These are phyloP conservation scores for Australoheros scitulus DNA, from an alignment of 2,113 vertebrate genomes.

Conservation along the genomic window DNA sequence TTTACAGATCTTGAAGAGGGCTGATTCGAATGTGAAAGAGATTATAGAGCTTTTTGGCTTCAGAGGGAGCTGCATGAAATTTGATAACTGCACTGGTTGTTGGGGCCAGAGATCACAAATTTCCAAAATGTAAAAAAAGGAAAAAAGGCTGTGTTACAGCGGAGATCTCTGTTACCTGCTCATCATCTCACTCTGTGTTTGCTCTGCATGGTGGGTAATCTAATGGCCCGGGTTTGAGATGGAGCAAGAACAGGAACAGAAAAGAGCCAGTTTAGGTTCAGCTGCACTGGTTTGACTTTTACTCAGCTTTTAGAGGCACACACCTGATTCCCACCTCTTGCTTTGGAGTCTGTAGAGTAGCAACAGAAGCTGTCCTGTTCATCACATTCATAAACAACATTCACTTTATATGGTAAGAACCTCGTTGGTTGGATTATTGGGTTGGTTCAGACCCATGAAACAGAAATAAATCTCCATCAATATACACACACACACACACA, in stretches of 20 bases:
- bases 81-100: background rate
- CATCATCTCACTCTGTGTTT: background rate
- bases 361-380: background rate
- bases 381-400: background rate
- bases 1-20: background rate
- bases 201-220: background rate
- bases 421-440: constrained; percentile 23
- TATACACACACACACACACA: background rate
- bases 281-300: background rate
- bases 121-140: background rate
- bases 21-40: background rate
- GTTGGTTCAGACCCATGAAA: constrained; percentile 25
- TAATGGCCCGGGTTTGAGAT: background rate
- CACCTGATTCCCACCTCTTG: background rate
- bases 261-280: background rate
- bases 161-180: background rate
- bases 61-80: background rate
- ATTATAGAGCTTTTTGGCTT: background rate
- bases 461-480: constrained; percentile 21
- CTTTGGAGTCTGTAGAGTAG: background rate
- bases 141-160: background rate
- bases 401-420: constrained; percentile 43
- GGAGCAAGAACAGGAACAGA: background rate
- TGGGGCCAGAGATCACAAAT: background rate
- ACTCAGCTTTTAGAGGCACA: background rate